phyloP scores from a whole-genome alignment of 2,113 vertebrate species.

The Xiphophorus couchianus region DNA sequence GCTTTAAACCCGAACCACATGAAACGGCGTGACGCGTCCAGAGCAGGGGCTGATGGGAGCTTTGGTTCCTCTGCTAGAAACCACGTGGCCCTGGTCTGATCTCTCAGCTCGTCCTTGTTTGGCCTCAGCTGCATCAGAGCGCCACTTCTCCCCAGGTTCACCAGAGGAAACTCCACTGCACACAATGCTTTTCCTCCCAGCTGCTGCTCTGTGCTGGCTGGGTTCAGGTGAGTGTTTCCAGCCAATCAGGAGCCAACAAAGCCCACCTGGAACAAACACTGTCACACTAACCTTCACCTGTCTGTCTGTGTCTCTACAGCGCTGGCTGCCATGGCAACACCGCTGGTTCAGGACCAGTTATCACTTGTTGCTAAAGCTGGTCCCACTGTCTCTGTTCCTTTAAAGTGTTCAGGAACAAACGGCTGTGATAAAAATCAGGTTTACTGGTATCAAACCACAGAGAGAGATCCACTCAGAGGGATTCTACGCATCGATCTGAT shows the following conservation, averaged over 20 bases:
- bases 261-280: background rate
- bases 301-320: constrained; percentile 15
- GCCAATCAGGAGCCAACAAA: constrained; percentile 6
- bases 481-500: background rate
- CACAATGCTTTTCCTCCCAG: no score
- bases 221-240: background rate
- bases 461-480: accelerated
- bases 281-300: constrained; percentile 6
- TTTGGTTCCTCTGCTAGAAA: constrained; percentile 13
- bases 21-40: background rate
- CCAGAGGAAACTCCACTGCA: no score
- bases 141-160: constrained; percentile 17
- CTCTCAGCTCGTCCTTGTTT: constrained; percentile 39
- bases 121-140: constrained; percentile 46
- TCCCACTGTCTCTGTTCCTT: background rate
- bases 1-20: no score
- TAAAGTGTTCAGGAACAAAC: background rate
- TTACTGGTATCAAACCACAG: background rate
- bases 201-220: no score
- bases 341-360: background rate
- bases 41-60: background rate
- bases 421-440: background rate
- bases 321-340: constrained; percentile 3
- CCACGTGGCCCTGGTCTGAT: constrained; percentile 10
- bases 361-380: background rate